These are phyloP conservation scores for Drosophila bocki DNA, from an alignment of 1,140 invertebrate species.

Conservation along the genomic window DNA sequence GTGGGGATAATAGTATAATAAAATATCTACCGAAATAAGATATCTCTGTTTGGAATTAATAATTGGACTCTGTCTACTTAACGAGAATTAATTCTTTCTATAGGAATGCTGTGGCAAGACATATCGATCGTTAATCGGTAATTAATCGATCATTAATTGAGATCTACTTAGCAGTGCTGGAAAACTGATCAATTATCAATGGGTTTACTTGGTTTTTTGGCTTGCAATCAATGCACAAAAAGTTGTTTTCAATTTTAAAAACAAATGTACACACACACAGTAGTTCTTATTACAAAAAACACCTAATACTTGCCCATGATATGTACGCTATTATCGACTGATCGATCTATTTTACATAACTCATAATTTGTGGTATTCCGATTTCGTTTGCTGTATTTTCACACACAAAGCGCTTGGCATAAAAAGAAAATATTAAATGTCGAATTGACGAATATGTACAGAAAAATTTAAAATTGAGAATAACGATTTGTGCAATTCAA, in stretches of 20 bases:
- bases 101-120: conserved; percentile 17
- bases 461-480: conserved; percentile 84
- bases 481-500: conserved; percentile 85
- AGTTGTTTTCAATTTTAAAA: conserved; percentile 85
- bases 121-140: conserved; percentile 14
- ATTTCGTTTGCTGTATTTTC: conserved; percentile 40
- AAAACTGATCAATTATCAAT: conserved; percentile 30
- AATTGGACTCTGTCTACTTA: conserved; percentile 28
- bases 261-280: conserved; percentile 80
- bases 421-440: conserved; percentile 83
- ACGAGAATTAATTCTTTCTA: conserved; percentile 33
- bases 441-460: conserved; percentile 74
- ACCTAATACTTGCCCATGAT: conserved; percentile 62
- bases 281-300: conserved; percentile 22
- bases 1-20: conserved; percentile 64
- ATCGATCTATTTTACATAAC: conserved; percentile 37
- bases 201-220: conserved; percentile 25
- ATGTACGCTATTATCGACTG: conserved; percentile 55
- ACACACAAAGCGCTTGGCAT: conserved; percentile 36
- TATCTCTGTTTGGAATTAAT: conserved; percentile 45
- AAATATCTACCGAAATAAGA: conserved; percentile 78
- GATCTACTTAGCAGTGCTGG: conserved; percentile 23
- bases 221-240: conserved; percentile 82
- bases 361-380: conserved; percentile 45
- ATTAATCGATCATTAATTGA: conserved; percentile 20